Percentiles rank a stretch among this genome's conserved stretches.
Conservation (phyloP, 2,113 vertebrate genomes). For the Merops nubicus region DNA sequence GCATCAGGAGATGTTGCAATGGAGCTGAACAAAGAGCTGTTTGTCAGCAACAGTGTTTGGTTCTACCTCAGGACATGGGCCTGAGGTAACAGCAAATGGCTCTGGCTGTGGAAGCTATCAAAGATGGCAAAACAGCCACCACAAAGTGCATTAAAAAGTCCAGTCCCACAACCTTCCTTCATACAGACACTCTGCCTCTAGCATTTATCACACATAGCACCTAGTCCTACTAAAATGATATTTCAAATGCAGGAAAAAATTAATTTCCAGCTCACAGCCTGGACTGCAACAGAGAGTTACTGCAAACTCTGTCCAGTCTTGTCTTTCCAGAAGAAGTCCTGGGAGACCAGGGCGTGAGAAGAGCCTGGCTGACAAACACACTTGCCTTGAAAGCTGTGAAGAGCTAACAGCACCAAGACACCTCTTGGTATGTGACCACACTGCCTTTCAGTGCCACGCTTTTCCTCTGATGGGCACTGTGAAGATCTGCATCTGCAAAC, state of each 20-base stretch:
- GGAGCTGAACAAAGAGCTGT: not conserved
- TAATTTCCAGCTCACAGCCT: not conserved
- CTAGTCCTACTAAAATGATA: not conserved
- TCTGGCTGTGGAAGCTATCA: not conserved
- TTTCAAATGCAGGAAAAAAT: not conserved
- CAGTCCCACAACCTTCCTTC: not conserved
- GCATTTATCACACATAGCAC: not conserved
- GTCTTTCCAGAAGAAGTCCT: not conserved
- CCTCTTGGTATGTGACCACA: fast-evolving
- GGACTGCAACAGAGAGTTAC: fast-evolving
- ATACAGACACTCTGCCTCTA: not conserved
- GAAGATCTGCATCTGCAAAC: not conserved
- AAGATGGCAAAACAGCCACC: not conserved
- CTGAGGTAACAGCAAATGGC: not conserved
- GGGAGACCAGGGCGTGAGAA: not conserved
- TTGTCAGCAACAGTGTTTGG: not conserved
- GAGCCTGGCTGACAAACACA: not conserved
- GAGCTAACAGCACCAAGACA: not conserved
- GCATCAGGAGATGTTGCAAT: fast-evolving
- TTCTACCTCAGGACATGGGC: not conserved
- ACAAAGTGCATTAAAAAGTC: not conserved
- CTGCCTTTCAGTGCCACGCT: not conserved
- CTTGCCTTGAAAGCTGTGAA: not conserved
- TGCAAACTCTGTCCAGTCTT: not conserved
- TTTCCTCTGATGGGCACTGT: not conserved